Base-by-base conservation (phyloP, 1,140 invertebrate species). In the Aplysia californica region DNA sequence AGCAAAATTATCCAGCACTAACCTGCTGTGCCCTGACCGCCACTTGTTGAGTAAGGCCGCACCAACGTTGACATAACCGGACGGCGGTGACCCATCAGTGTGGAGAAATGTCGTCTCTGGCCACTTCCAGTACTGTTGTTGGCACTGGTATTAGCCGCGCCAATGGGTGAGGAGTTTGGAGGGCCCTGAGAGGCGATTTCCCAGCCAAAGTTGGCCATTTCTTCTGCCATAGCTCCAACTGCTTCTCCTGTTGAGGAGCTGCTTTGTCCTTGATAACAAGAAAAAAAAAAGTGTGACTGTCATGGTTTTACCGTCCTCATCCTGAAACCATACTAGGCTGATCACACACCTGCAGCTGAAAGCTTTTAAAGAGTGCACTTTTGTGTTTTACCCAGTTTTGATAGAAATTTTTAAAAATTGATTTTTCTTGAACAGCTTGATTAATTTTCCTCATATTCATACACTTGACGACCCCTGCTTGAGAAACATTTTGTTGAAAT, bases 171-270 rank as follows among this genome's bases (percentile, higher is more conserved):
- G 2, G 81, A 75, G 44, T 75, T 78, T 3, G 82, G 65, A 39
- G 79, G 80, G 65, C 85, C 85, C 33, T 83, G 77, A 18, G 79
- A 81, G 26, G 81, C 87, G 15, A 90, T 81, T 20, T 84, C 72
- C 78, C 87, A 87, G 15, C 87, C 90, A 39, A 80, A 67, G 64
- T 88, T 65, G n/a, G 89, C 87, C 29, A 89, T 41, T 55, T 70
- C 58, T 38, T 86, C 83, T 21, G 88, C 84, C 65, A 86, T 81
- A 20, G 67, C 56, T 18, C 87, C 85, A n/a, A 86, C 82, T n/a
- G 75, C 20, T 50, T 85, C 68, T 33, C 87, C 83, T 74, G 77
- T 80, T 18, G 87, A 70, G 33, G 88, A 83, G 76, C 87, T 89
- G 6, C 86, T 83, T 75, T 91, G 44, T 50, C 44, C 44, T 50